A percentile compares a stretch with the other conserved stretches of the same genome.
These are phyloP conservation scores for Larimichthys polyactis DNA, from an alignment of 2,113 vertebrate genomes.

Conservation along the genomic window DNA sequence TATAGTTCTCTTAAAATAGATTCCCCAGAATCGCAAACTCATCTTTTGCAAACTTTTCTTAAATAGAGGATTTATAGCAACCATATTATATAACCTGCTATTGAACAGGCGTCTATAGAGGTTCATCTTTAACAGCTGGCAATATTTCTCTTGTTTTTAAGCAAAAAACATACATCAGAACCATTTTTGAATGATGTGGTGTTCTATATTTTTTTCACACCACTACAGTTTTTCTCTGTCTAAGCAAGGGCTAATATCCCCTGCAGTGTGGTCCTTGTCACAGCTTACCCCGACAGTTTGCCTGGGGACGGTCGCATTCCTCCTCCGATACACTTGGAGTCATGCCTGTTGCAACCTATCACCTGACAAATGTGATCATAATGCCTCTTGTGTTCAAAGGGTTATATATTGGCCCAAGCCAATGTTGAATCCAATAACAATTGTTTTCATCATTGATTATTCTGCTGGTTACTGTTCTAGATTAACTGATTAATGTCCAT, in stretches of 20 bases:
- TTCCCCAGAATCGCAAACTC: background rate
- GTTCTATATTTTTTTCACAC: background rate
- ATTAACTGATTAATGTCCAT: too few species aligned
- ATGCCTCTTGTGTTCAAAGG: background rate
- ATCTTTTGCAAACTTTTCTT: conserved; percentile 3
- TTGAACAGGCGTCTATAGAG: background rate
- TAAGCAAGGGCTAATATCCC: background rate
- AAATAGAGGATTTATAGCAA: background rate
- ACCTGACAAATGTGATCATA: background rate
- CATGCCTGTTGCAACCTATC: background rate
- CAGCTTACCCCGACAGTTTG: background rate
- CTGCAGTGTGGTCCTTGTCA: background rate
- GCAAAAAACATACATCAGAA: background rate
- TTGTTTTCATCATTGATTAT: too few species aligned
- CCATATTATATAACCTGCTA: background rate
- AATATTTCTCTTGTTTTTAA: background rate
- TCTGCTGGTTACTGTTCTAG: too few species aligned
- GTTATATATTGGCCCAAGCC: too few species aligned
- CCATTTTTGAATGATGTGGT: background rate
- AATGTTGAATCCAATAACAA: background rate
- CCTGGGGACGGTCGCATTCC: background rate
- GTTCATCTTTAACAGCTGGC: too few species aligned
- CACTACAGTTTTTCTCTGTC: background rate
- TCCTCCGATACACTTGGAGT: background rate
- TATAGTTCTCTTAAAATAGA: conserved; percentile 8